Evolutionary conservation across 2,113 vertebrate species (phyloP), one percentile per base, ranked within the genome.

Genomic region (Dunckerocampus dactyliophorus): DNA sequence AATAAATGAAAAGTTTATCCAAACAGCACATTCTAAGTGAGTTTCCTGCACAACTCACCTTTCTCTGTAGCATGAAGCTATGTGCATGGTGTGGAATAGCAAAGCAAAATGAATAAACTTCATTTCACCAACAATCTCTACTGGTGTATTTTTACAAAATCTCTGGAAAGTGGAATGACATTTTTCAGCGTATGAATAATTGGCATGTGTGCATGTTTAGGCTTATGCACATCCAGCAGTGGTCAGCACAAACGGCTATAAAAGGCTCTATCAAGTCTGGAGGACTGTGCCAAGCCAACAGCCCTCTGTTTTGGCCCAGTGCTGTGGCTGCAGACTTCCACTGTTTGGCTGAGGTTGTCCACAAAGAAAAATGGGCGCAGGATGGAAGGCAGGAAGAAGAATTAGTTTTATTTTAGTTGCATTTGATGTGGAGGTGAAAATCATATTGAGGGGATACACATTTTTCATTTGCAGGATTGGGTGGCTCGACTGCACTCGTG

Each of bases 291-390:
- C 58, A 51, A 67, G 19, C 37, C 19, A 6, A 47, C 58, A 69
- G 48, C 57, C 52, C 63, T 49, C 65, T 47, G 45, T 65, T 20
- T 46, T 1, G 12, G 47, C 43, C 6, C 6, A 15, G 16, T 14
- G 11, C 59, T 69, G 62, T 37, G 62, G 63, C 71, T 54, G 53
- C 45, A 51, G 28, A 1, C 4, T 53, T n/a, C 62, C 49, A 55
- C 12, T 22, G 63, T 65, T 66, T 47, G 57, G 16, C 65, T 28
- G 63, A 64, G 62, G 62, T 46, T 55, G 28, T 73, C 49, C 56
- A 80, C 68, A 74, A 80, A 71, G 65, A 80, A 17, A 79, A 66
- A 67, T 12, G 48, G 24, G 61, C 58, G 47, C 55, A 66, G 48
- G 21, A 21, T 22, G 11, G 48, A 74, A 43, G 20, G 55, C 14